Base-by-base conservation (phyloP, 2,113 vertebrate species). In the Vanacampus margaritifer region DNA sequence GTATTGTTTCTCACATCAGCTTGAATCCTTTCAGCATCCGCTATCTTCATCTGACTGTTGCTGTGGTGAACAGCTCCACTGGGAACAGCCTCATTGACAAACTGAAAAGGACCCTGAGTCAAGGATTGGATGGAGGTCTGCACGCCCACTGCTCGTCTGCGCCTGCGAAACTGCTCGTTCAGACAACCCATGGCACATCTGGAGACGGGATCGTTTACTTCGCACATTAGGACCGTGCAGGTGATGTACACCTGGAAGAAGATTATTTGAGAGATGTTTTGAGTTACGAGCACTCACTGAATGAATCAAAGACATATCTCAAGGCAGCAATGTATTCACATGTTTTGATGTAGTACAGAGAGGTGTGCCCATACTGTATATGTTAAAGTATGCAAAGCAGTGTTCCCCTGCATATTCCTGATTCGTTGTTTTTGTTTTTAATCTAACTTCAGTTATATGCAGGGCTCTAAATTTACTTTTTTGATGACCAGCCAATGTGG, bases 131-230 rank as follows among this genome's bases (percentile, higher is more conserved):
- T 67, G 21, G 8, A 19, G 0, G 89, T 90, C 84, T 92, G 82
- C 39, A 46, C 72, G 58, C 12, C 7, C 16, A 81, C 43, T 0
- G 9, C 74, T 61, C 89, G 78, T 64, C 63, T 88, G 60, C 71
- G 85, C 59, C 85, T 56, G 23, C 76, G 75, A 46, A 72, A 46
- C 6, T 80, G 23, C 9, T 67, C 50, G 0, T 6, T 24, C 65
- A 85, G n/a, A 28, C 92, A 92, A 6, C 90, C 90, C 68, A 86
- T 75, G n/a, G 85, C 69, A 65, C 92, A 93, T 46, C 92, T 90
- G 68, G 87, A 90, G 26, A 71, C 68, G n/a, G 82, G 35, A 58
- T 72, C 82, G 3, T 24, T 68, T 1, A 68, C 2, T 46, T 88
- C 79, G 28, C 91, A 92, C 75, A 93, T 65, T 71, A 92, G 87